Percentiles rank a stretch among this genome's conserved stretches.
Conservation (phyloP, 2,113 vertebrate species). For the Pteronura brasiliensis region DNA sequence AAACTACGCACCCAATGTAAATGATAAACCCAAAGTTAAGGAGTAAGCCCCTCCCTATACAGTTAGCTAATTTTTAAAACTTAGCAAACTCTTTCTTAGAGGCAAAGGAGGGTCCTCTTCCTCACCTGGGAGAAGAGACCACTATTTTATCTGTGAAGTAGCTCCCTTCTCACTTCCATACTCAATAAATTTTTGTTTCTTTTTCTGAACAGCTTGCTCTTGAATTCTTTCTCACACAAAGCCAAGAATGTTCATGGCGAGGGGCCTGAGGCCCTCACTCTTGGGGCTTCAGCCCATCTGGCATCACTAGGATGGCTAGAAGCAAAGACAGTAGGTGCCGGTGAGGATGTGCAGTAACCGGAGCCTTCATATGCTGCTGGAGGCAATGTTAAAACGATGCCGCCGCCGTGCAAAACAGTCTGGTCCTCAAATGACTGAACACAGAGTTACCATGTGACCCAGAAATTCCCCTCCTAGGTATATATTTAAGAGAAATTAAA, state of each 20-base stretch:
- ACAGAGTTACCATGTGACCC: not conserved
- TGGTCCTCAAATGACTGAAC: not conserved
- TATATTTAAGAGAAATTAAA: not conserved
- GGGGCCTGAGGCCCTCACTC: not conserved
- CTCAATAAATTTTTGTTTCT: not conserved
- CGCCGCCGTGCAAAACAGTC: not conserved
- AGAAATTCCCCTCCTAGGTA: not conserved
- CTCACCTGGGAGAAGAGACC: not conserved
- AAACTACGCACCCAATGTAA: not conserved
- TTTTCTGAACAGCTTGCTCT: not conserved
- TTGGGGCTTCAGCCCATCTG: not conserved
- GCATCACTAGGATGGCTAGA: not conserved
- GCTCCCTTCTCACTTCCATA: not conserved
- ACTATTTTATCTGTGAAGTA: not conserved
- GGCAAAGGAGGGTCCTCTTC: not conserved
- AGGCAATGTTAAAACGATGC: not conserved
- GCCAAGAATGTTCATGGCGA: not conserved
- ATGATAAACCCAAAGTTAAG: not conserved
- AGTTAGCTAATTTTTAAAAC: not conserved
- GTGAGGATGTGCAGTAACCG: not conserved
- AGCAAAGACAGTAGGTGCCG: not conserved
- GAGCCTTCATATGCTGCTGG: not conserved
- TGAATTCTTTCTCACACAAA: not conserved
- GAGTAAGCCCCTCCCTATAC: not conserved
- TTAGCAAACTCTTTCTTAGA: not conserved